These are phyloP conservation scores for Orientallactaga bullata DNA, from an alignment of 2,113 vertebrate genomes.

Conservation along the genomic window DNA sequence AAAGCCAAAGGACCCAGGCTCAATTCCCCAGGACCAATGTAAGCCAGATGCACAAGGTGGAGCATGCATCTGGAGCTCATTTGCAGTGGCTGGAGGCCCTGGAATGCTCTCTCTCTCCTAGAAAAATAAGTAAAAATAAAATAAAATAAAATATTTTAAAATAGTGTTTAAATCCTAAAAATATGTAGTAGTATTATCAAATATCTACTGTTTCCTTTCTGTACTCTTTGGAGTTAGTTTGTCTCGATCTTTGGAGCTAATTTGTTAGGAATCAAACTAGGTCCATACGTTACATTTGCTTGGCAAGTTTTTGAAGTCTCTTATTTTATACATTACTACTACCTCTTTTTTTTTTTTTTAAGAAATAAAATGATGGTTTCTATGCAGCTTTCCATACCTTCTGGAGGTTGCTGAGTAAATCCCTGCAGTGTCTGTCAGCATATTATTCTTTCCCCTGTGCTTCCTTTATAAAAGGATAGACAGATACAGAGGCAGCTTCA, in stretches of 20 bases:
- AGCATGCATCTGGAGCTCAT: no score
- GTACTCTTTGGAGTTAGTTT: not conserved
- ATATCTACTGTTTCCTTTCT: slow-evolving; percentile 16
- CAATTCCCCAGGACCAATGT: no score
- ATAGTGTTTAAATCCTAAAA: slow-evolving; percentile 2
- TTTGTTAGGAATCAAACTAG: not conserved
- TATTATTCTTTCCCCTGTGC: not conserved
- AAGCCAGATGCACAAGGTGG: no score
- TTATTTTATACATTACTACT: not conserved
- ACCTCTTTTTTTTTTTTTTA: not conserved
- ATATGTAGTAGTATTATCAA: slow-evolving; percentile 20
- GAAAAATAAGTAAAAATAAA: not conserved
- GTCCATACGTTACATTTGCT: not conserved
- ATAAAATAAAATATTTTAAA: no score
- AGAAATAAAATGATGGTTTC: not conserved
- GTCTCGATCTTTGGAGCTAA: no score
- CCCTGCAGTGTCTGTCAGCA: not conserved
- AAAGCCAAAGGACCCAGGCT: no score
- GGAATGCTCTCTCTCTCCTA: no score
- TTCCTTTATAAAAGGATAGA: not conserved
- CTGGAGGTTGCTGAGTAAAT: not conserved
- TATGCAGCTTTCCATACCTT: not conserved
- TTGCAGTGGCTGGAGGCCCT: no score
- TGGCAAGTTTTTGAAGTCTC: not conserved
- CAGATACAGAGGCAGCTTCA: not conserved